Conservation (phyloP, 2,797 vertebrate species). For the Manis pentadactyla region DNA sequence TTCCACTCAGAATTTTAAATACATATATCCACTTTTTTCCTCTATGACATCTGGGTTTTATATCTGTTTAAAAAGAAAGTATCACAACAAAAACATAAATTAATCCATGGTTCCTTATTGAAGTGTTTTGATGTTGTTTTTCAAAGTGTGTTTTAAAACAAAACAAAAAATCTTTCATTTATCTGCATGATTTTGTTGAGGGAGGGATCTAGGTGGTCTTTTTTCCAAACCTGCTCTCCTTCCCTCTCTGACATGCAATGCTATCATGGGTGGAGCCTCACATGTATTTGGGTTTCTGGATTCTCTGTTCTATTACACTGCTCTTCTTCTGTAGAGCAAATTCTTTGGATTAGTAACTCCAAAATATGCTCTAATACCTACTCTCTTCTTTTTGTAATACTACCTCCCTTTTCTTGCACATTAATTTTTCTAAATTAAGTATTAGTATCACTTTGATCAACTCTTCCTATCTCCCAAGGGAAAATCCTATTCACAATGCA, state of each 20-base stretch:
- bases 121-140: background rate
- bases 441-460: background rate
- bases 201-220: background rate
- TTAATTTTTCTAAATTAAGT: constrained; percentile 45
- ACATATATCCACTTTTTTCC: constrained; percentile 63
- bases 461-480: background rate
- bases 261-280: background rate
- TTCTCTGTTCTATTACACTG: background rate
- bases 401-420: background rate
- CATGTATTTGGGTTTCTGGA: background rate
- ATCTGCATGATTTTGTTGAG: background rate
- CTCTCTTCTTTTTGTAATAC: background rate
- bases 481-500: background rate
- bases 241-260: background rate
- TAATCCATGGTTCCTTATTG: constrained; percentile 55
- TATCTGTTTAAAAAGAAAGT: constrained; percentile 78
- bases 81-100: constrained; percentile 75
- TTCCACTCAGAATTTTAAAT: constrained; percentile 76
- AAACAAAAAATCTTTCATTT: background rate
- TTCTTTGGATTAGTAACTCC: constrained; percentile 4
- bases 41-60: constrained; percentile 69
- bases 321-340: background rate
- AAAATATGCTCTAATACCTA: constrained; percentile 9
- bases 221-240: background rate
- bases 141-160: background rate